phyloP scores from a whole-genome alignment of 2,888 invertebrate genomes.

The Tolmerus cingulatus region DNA sequence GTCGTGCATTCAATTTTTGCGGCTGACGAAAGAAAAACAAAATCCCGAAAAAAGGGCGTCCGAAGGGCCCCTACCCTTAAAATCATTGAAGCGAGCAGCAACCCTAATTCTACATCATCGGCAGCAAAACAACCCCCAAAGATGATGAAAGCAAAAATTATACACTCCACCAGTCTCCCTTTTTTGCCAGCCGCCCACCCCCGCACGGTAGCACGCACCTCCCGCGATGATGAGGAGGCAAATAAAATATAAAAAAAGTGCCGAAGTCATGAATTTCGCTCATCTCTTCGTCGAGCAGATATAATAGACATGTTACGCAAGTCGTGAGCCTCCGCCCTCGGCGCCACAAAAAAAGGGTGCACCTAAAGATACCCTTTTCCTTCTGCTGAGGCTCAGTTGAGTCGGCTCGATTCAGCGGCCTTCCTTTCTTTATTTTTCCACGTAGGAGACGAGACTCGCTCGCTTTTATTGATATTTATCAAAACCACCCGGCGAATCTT shows the following conservation, averaged over 20 bases:
- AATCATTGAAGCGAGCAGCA: not conserved
- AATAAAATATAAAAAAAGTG: constrained; percentile 25
- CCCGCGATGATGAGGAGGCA: not conserved
- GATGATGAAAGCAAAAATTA: constrained; percentile 38
- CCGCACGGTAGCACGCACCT: not conserved
- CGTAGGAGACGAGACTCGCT: not conserved
- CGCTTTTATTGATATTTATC: constrained; percentile 23
- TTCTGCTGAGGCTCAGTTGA: not conserved
- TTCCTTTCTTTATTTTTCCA: not conserved
- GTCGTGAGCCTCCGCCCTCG: not conserved
- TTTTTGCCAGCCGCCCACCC: not conserved
- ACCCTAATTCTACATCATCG: constrained; percentile 23
- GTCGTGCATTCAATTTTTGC: constrained; percentile 3
- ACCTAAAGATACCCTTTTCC: not conserved
- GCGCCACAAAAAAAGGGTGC: constrained; percentile 5
- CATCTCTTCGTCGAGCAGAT: not conserved
- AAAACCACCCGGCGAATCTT: not conserved
- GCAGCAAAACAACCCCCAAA: constrained; percentile 9
- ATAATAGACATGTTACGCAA: constrained; percentile 39
- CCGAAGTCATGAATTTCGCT: constrained; percentile 36
- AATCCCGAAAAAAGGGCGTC: not conserved
- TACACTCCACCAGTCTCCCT: not conserved
- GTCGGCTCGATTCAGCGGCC: not conserved
- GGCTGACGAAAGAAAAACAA: not conserved
- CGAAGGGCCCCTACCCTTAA: not conserved